Evolutionary conservation across 2,113 vertebrate genomes (phyloP).

Genomic region (Ginglymostoma cirratum): DNA sequence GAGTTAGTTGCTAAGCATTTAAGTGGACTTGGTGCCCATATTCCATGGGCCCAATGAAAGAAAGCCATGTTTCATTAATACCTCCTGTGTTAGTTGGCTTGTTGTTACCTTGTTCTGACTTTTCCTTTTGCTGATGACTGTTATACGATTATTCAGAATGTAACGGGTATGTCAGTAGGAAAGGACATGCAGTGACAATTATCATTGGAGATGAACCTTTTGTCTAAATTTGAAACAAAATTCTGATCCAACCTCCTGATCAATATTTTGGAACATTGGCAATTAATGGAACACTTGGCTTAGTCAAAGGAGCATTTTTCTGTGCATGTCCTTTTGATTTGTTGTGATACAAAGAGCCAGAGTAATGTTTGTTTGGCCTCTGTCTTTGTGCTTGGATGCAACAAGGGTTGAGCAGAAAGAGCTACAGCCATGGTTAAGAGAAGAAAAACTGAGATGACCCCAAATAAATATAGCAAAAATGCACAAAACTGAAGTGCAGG

Average conservation of each 20-base stretch:
- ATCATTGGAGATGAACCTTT: background rate
- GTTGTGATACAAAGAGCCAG: background rate
- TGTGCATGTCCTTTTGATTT: background rate
- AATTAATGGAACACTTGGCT: background rate
- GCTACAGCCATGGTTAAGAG: background rate
- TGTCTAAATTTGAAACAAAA: background rate
- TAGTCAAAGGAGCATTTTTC: background rate
- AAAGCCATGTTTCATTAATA: conserved; percentile 18
- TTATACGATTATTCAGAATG: background rate
- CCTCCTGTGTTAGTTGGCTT: conserved; percentile 13
- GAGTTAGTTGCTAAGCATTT: background rate
- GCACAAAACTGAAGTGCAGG: background rate
- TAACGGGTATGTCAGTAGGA: background rate
- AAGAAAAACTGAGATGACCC: background rate
- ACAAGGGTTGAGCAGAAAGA: background rate
- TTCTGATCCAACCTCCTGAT: background rate
- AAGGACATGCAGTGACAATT: background rate
- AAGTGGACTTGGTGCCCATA: background rate
- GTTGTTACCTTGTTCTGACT: background rate
- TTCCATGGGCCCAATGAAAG: background rate
- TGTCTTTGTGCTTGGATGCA: too few species aligned
- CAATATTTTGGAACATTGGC: background rate
- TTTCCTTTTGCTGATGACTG: background rate
- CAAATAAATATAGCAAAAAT: background rate
- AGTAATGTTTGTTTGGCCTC: background rate